A percentile compares a stretch with the other conserved stretches of the same genome.
Conservation (phyloP, 2,888 invertebrate genomes). For the Limnephilus marmoratus region DNA sequence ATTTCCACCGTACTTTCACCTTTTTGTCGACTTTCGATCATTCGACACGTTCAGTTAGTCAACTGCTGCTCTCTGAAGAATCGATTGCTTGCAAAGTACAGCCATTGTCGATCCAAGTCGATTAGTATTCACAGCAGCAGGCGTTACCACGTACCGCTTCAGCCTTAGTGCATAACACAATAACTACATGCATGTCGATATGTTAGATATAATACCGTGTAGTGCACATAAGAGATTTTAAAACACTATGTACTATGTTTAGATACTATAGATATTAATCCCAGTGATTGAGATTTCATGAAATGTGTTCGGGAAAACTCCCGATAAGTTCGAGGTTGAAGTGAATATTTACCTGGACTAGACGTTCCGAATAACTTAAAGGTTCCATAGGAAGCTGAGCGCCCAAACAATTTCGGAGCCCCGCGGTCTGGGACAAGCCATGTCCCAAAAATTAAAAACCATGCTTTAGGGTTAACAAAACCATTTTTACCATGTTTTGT, state of each 20-base stretch:
- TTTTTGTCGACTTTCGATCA: conserved; percentile 10
- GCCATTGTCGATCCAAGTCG: conserved; percentile 13
- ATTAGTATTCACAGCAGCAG: conserved; percentile 23
- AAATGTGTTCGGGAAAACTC: too few relatives aligned
- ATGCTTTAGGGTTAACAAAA: too few relatives aligned
- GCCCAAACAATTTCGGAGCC: too few relatives aligned
- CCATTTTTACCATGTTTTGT: too few relatives aligned
- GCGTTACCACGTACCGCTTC: not conserved
- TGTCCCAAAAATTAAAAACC: too few relatives aligned
- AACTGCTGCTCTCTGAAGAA: conserved; percentile 18
- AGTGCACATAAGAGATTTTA: not conserved
- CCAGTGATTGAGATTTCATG: too few relatives aligned
- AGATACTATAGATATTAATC: too few relatives aligned
- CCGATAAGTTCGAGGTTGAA: too few relatives aligned
- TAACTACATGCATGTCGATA: not conserved
- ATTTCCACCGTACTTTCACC: not conserved
- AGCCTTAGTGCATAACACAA: not conserved
- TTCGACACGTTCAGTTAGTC: conserved; percentile 35
- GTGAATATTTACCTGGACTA: too few relatives aligned
- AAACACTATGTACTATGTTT: not conserved
- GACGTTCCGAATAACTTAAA: too few relatives aligned
- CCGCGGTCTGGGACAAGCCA: too few relatives aligned
- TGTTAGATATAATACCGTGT: not conserved
- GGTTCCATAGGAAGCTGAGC: too few relatives aligned
- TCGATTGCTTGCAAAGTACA: conserved; percentile 18